These are phyloP conservation scores for Calliopum simillimum DNA, from an alignment of 2,888 invertebrate species.

Conservation along the genomic window DNA sequence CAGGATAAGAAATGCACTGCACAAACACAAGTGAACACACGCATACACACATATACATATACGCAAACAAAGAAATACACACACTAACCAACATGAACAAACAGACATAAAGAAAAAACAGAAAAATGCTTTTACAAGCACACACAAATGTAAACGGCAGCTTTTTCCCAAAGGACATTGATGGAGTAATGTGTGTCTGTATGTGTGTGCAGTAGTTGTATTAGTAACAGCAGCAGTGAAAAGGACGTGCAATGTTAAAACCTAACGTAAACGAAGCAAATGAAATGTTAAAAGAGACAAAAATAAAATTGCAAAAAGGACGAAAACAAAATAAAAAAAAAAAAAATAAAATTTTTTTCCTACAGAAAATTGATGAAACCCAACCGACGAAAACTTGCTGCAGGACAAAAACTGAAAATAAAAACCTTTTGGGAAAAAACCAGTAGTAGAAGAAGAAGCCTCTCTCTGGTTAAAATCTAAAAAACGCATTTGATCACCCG, in stretches of 20 bases:
- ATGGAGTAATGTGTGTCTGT: not conserved
- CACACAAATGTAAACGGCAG: not conserved
- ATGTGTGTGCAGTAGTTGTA: too few species aligned
- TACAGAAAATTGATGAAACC: conserved; percentile 27
- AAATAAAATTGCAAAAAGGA: not conserved
- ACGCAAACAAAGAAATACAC: conserved; percentile 11
- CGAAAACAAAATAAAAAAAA: not conserved
- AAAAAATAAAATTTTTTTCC: not conserved
- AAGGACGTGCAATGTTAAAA: not conserved
- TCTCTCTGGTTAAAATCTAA: conserved; percentile 10
- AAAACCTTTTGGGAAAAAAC: conserved; percentile 1
- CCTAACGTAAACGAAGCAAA: conserved; percentile 6
- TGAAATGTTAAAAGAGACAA: conserved; percentile 22
- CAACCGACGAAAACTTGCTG: not conserved
- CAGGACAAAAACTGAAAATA: conserved; percentile 17
- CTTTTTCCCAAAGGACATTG: conserved; percentile 15
- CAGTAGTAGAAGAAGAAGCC: conserved; percentile 9
- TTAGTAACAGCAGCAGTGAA: not conserved
- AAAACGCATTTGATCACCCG: conserved; percentile 48
- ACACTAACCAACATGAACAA: conserved; percentile 4
- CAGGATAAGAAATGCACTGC: conserved; percentile 19
- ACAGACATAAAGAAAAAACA: conserved; percentile 3
- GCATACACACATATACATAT: conserved; percentile 34
- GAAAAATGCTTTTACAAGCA: conserved; percentile 17
- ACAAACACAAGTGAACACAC: conserved; percentile 18